Base-by-base conservation (phyloP, 2,888 invertebrate genomes). In the Tineola bisselliella region DNA sequence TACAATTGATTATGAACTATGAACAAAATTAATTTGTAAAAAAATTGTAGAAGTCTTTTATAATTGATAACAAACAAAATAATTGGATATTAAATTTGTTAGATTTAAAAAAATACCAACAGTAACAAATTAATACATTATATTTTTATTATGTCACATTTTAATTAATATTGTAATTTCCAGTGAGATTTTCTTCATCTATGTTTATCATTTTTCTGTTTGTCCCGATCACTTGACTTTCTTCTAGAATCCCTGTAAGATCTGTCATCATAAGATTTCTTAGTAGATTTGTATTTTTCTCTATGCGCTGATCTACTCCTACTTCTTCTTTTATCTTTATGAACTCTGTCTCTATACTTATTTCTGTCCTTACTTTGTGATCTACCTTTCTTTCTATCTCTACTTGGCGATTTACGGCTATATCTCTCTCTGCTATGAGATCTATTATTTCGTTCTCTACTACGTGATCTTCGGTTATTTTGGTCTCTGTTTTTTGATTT, bases 251-350 rank as follows among this genome's bases (percentile, higher is more conserved):
- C 30, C 18, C 25, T 56, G 11, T 56, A 30, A 56, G 56, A 56
- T 25, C 30, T 56, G 1, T 56, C 5, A 19, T 56, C 18, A 19
- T n/a, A 30, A 6, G 19, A 17, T 13, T 56, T 17, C 11, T 58
- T 25, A 11, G n/a, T 31, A 31, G 62, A 61, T 54, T 62, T 65
- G 19, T 19, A 60, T 62, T 48, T 66, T 3, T 65, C 64, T 65
- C 61, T 63, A 43, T 63, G 63, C 62, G 64, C 66, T 44, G 70
- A 63, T 44, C 67, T 64, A 56, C 69, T 74, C 64, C 67, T 70
- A 62, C 70, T 70, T 83, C 75, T 79, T 70, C 68, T 77, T 73
- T 66, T 74, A 66, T 64, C 76, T 76, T 66, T 74, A 70, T 19
- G 60, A 12, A 43, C 63, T 61, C 11, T 25, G 25, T 61, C 12